Percentiles rank a stretch among this genome's conserved stretches.
These are phyloP conservation scores for Garrulus glandarius DNA, from an alignment of 2,797 vertebrate species.

Conservation along the genomic window DNA sequence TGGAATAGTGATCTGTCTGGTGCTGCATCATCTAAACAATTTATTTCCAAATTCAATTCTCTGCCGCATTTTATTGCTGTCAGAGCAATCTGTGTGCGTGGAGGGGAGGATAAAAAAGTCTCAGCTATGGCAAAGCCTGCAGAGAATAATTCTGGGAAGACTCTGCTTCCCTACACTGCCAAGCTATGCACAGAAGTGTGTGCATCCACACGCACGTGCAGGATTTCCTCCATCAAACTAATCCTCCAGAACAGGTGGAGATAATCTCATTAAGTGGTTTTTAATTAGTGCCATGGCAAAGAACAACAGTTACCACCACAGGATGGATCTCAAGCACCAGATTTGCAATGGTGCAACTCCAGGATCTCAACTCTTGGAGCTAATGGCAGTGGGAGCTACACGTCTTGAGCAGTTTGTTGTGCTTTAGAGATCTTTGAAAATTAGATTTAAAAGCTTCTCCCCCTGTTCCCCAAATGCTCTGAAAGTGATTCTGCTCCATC, in stretches of 20 bases:
- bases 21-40: background rate
- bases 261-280: slow-evolving; percentile 18
- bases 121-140: background rate
- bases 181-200: background rate
- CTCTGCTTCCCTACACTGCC: background rate
- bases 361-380: background rate
- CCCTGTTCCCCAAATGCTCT: background rate
- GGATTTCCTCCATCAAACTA: background rate
- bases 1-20: background rate
- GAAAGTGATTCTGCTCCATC: background rate
- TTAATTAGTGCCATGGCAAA: slow-evolving; percentile 9
- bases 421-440: slow-evolving; percentile 12
- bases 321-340: background rate
- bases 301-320: background rate
- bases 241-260: background rate
- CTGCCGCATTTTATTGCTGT: background rate
- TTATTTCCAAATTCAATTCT: slow-evolving; percentile 6
- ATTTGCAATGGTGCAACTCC: background rate
- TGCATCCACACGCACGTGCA: background rate
- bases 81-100: background rate
- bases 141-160: background rate
- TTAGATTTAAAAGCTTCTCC: background rate
- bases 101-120: background rate
- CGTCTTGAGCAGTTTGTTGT: background rate
- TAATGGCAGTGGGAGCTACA: background rate